Evolutionary conservation across 2,797 vertebrate genomes (phyloP).

Genomic region (Tokudaia tokunoshimensis): DNA sequence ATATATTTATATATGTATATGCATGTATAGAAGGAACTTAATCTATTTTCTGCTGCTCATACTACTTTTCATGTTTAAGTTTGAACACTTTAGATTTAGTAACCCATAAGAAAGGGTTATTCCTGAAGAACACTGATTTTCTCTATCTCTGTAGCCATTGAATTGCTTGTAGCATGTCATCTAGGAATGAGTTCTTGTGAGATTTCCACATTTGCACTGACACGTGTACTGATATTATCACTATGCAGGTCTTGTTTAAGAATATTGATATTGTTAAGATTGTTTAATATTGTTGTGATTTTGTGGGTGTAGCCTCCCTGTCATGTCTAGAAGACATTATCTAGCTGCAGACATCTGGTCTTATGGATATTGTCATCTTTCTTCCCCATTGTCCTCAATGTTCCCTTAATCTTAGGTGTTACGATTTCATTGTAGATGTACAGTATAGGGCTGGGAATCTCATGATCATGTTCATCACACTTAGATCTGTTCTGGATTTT

Average conservation of each 20-base stretch:
- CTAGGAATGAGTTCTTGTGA: not conserved
- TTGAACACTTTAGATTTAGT: not conserved
- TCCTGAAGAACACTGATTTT: not conserved
- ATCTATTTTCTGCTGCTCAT: not conserved
- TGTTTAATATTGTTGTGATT: not conserved
- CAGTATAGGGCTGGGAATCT: not conserved
- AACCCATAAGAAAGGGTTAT: not conserved
- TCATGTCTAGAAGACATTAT: not conserved
- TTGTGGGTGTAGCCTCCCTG: not conserved
- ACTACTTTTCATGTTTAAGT: not conserved
- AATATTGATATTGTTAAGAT: not conserved
- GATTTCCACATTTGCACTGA: not conserved
- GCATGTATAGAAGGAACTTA: not conserved
- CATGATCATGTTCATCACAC: not conserved
- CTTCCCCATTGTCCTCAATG: not conserved
- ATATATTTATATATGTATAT: not conserved
- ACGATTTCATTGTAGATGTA: not conserved
- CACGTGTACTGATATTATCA: not conserved
- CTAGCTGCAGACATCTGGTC: not conserved
- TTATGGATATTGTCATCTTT: not conserved
- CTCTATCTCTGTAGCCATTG: not conserved
- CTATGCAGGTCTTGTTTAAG: not conserved
- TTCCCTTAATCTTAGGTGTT: not conserved
- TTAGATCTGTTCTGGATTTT: not conserved
- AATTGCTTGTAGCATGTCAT: not conserved